phyloP scores from a whole-genome alignment of 2,113 vertebrate genomes.

The Cephalopholis sonnerati region DNA sequence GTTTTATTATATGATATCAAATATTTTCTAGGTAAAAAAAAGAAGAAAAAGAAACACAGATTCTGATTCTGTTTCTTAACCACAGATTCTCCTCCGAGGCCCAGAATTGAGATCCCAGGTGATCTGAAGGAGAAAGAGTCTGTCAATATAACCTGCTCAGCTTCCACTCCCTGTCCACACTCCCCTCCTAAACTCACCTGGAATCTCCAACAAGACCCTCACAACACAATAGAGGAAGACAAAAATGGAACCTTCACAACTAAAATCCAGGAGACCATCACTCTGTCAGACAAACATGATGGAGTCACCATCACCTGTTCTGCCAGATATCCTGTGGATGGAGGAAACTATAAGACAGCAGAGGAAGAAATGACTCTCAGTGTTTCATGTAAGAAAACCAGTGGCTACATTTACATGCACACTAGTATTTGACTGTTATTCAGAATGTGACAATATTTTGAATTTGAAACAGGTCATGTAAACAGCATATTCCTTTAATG shows the following conservation, averaged over 20 bases:
- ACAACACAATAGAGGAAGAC: background rate
- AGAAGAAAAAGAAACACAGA: no score
- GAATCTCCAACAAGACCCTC: slow-evolving; percentile 27
- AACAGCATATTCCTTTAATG: no score
- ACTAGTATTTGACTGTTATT: no score
- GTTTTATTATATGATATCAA: no score
- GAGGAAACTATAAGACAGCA: slow-evolving; percentile 1
- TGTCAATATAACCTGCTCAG: slow-evolving; percentile 61
- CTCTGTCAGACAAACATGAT: slow-evolving; percentile 42
- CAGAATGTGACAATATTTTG: no score
- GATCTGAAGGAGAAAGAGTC: slow-evolving; percentile 24
- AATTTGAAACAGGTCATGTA: no score
- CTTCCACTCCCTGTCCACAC: slow-evolving; percentile 58
- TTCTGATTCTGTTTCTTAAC: no score
- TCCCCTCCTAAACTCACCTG: slow-evolving; percentile 53
- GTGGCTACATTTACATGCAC: no score
- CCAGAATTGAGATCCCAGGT: slow-evolving; percentile 30
- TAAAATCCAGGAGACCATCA: slow-evolving; percentile 38
- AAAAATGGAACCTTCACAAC: slow-evolving; percentile 19
- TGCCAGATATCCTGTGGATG: slow-evolving; percentile 44
- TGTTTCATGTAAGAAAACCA: slow-evolving; percentile 47
- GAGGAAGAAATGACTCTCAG: slow-evolving; percentile 20
- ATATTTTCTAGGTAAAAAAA: no score
- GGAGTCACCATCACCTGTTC: slow-evolving; percentile 51
- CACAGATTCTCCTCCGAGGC: slow-evolving; percentile 48